Evolutionary conservation across 2,113 vertebrate genomes (phyloP), one percentile per base, ranked within the genome.

Genomic region (Phoenicopterus ruber): DNA sequence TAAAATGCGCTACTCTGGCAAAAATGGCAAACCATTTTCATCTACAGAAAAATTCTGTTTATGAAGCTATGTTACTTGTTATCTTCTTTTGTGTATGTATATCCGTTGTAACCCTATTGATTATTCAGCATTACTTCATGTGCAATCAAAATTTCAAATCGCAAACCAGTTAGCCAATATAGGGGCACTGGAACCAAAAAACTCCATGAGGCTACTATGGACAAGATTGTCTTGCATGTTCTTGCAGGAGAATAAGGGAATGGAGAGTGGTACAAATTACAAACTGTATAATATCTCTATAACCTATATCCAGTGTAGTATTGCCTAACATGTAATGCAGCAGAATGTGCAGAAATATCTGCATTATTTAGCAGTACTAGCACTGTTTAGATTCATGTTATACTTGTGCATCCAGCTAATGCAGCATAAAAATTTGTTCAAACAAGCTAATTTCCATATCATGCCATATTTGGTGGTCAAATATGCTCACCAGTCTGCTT

Each of bases 161-260:
- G 81, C 18, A 66, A 62, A 54, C 6, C 21, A 72, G 3, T 82
- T 66, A 62, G 19, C 15, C 59, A 76, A 28, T 54, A 46, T 7
- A 2, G 7, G 31, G 13, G 10, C 17, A 77, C 4, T 14, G 31
- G n/a, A 50, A 76, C 25, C 3, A 72, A 72, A 69, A 78, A 57
- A 29, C 0, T 1, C 2, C 1, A 6, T 17, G 7, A 58, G n/a
- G n/a, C 15, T 54, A 12, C 32, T 50, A 13, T 28, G 10, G 36
- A 38, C 12, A 66, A 40, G 24, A 58, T 25, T 55, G 6, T 67
- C 28, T 44, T 46, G 3, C 26, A 31, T 8, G 12, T 3, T 58
- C 4, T 90, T 93, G 11, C 7, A 44, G 20, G 21, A 85, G 32
- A 91, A 36, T 42, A 87, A 76, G 4, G 5, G 22, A 91, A n/a